Evolutionary conservation across 2,113 vertebrate genomes (phyloP).

Genomic region (Mola mola): DNA sequence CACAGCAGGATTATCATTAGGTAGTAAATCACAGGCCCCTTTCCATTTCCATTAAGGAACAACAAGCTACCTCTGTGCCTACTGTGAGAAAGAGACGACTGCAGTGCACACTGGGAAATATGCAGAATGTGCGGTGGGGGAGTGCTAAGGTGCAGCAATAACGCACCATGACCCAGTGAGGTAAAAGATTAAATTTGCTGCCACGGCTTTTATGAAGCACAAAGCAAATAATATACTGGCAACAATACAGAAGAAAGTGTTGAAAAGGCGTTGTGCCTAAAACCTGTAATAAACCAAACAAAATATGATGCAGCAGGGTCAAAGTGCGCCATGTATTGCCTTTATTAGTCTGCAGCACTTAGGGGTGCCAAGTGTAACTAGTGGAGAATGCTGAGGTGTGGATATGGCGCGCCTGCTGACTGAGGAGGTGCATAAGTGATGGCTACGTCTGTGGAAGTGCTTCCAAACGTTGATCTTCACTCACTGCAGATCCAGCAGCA

Average conservation of each 20-base stretch:
- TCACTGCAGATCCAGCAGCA: slow-evolving; percentile 26
- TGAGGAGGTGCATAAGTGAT: slow-evolving; percentile 14
- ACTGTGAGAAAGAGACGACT: slow-evolving; percentile 13
- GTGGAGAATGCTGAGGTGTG: slow-evolving; percentile 20
- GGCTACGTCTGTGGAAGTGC: slow-evolving; percentile 26
- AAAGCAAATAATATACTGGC: slow-evolving; percentile 38
- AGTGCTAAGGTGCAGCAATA: slow-evolving; percentile 38
- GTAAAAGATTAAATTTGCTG: slow-evolving; percentile 35
- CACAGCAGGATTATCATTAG: not conserved
- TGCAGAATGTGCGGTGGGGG: slow-evolving; percentile 24
- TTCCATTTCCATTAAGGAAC: not conserved
- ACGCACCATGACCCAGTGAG: slow-evolving; percentile 15
- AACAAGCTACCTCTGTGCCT: slow-evolving; percentile 4
- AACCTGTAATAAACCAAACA: slow-evolving; percentile 39
- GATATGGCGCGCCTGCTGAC: slow-evolving; percentile 32
- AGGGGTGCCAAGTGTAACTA: slow-evolving; percentile 33
- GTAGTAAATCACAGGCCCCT: not conserved
- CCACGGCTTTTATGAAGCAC: slow-evolving; percentile 50
- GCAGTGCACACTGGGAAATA: slow-evolving; percentile 11
- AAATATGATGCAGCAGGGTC: slow-evolving; percentile 34
- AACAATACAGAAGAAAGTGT: slow-evolving; percentile 25
- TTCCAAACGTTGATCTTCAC: slow-evolving; percentile 34
- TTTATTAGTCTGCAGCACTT: slow-evolving; percentile 49
- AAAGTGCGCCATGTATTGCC: slow-evolving; percentile 32
- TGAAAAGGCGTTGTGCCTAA: slow-evolving; percentile 29